A percentile compares a stretch with the other conserved stretches of the same genome.
Evolutionary conservation across 2,113 vertebrate species (phyloP).

Genomic region (Telmatochromis sp.): DNA sequence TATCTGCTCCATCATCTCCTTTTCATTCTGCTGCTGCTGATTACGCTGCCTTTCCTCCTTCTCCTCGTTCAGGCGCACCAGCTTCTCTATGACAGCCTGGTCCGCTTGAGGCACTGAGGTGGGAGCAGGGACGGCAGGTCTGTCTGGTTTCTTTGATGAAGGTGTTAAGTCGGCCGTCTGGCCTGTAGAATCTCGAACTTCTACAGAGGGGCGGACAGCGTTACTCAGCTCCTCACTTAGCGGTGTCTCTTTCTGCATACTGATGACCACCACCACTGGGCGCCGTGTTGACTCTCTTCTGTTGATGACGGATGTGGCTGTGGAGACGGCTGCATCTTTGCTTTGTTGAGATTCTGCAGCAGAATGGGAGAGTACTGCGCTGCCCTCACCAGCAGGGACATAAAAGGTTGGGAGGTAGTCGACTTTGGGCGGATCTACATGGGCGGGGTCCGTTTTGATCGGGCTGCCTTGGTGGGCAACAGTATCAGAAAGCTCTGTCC

Average conservation of each 20-base stretch:
- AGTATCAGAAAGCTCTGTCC: background rate
- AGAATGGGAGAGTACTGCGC: background rate
- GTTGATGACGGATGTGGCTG: background rate
- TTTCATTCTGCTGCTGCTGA: conserved; percentile 85
- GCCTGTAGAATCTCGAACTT: conserved; percentile 39
- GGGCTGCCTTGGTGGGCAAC: background rate
- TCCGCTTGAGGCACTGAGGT: background rate
- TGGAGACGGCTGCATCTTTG: background rate
- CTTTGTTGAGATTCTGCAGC: background rate
- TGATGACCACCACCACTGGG: conserved; percentile 74
- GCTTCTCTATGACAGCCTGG: conserved; percentile 74
- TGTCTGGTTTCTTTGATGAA: background rate
- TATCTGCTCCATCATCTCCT: conserved; percentile 96
- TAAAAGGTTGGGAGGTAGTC: conserved; percentile 86
- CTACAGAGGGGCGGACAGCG: background rate
- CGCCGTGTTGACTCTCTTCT: conserved; percentile 42
- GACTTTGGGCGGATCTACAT: conserved; percentile 50
- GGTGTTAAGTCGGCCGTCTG: conserved; percentile 23
- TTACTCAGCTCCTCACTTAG: conserved; percentile 19
- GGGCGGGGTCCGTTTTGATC: conserved; percentile 10
- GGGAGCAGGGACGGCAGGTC: background rate
- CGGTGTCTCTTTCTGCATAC: conserved; percentile 70
- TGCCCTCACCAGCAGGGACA: conserved; percentile 71
- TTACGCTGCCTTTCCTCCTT: conserved; percentile 85
- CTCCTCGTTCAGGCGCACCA: conserved; percentile 85